Evolutionary conservation across 2,888 invertebrate genomes (phyloP).

Genomic region (Labia minor): DNA sequence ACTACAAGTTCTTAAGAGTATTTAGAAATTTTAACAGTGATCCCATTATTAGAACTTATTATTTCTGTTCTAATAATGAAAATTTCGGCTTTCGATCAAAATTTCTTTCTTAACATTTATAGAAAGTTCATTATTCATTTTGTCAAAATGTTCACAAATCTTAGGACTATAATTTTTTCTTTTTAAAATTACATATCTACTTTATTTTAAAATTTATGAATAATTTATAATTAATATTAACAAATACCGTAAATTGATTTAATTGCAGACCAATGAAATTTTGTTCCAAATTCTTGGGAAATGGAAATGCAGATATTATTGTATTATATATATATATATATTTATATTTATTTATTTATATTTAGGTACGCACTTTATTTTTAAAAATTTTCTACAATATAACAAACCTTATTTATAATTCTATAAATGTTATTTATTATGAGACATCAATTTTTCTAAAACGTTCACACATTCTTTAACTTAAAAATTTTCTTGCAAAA

Average conservation of each 20-base stretch:
- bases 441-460: no score
- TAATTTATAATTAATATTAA: background rate
- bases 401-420: background rate
- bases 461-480: background rate
- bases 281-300: background rate
- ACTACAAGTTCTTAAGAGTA: background rate
- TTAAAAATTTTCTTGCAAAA: slow-evolving; percentile 2
- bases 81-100: slow-evolving; percentile 3
- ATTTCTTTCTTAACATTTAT: background rate
- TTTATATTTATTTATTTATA: no score
- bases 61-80: slow-evolving; percentile 3
- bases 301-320: background rate
- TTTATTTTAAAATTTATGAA: slow-evolving; percentile 1
- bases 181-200: background rate
- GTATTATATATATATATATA: background rate
- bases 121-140: background rate
- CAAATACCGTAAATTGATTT: slow-evolving; percentile 7
- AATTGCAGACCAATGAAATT: background rate
- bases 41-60: background rate
- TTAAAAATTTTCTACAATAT: background rate
- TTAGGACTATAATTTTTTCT: background rate
- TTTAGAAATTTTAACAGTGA: background rate
- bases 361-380: no score
- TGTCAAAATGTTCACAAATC: background rate
- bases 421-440: no score